Evolutionary conservation across 2,113 vertebrate species (phyloP).

Genomic region (human (Homo sapiens)): GRCh38 chr13:107165001-107165500

Average conservation of each 20-base stretch:
- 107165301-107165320: not conserved
- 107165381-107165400: not conserved
- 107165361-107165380: fast-evolving
- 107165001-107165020: too few relatives aligned
- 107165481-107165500: not conserved
- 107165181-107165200: not conserved
- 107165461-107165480: not conserved
- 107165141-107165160: not conserved
- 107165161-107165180: not conserved
- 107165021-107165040: not conserved
- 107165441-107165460: not conserved
- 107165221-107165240: not conserved
- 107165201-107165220: too few relatives aligned
- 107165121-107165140: not conserved
- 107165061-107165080: not conserved
- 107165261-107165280: not conserved
- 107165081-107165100: not conserved
- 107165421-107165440: not conserved
- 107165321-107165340: not conserved
- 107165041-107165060: fast-evolving
- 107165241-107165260: not conserved
- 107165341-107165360: not conserved
- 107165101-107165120: not conserved
- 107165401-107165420: not conserved
- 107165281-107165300: not conserved